Conservation (phyloP, 1,140 invertebrate genomes). For the Akabosia matsudoensis region DNA sequence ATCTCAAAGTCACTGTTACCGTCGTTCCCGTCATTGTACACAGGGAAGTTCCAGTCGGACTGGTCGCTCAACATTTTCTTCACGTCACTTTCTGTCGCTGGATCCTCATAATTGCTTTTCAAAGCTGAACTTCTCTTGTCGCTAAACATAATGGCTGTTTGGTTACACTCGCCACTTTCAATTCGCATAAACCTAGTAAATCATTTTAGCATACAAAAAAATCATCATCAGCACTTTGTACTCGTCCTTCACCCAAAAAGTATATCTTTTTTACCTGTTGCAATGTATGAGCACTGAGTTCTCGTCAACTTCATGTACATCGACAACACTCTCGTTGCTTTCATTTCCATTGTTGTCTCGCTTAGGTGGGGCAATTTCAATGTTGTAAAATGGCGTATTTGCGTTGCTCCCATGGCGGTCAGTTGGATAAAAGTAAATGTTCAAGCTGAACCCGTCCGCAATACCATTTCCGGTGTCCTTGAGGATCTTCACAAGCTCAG, state of each 20-base stretch:
- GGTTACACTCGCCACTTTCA: not conserved
- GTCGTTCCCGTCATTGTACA: conserved; percentile 62
- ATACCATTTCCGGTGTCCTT: conserved; percentile 69
- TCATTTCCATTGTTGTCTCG: not conserved
- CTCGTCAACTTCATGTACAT: conserved; percentile 64
- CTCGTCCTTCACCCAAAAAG: conserved; percentile 40
- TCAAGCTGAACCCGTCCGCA: conserved; percentile 71
- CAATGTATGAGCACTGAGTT: conserved; percentile 67
- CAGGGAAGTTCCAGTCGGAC: conserved; percentile 60
- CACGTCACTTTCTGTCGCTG: conserved; percentile 56
- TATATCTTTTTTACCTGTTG: conserved; percentile 75
- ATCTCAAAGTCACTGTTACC: conserved; percentile 47
- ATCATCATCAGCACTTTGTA: no score
- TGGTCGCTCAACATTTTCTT: conserved; percentile 69
- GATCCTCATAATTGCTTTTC: conserved; percentile 28
- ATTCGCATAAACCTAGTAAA: not conserved
- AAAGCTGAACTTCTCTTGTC: not conserved
- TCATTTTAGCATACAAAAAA: no score
- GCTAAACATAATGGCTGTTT: not conserved
- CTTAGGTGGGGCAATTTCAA: conserved; percentile 68
- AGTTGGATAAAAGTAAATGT: conserved; percentile 70
- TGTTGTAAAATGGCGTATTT: conserved; percentile 64
- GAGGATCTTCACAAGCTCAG: conserved; percentile 65
- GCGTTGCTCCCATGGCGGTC: conserved; percentile 57
- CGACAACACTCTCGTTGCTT: conserved; percentile 63